Base-by-base conservation (phyloP, 1,140 invertebrate genomes). In the Atta texana region DNA sequence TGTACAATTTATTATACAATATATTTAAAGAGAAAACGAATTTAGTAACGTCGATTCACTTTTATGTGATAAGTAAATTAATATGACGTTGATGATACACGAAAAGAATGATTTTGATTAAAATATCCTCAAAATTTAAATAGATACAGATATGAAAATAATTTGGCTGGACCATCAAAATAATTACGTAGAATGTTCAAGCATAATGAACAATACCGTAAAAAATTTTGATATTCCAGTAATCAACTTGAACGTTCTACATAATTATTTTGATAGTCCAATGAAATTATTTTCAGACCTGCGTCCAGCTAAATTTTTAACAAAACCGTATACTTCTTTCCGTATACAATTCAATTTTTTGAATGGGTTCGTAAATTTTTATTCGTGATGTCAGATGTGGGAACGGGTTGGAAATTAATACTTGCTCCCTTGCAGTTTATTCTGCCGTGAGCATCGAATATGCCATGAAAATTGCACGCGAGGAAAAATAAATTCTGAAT, bases 291-390 rank as follows among this genome's bases (percentile, higher is more conserved):
- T 44, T 44, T 44, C 39, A 44, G 2, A 44, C 8, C 39, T 44
- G 39, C 8, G 39, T 10, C 10, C 7, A 44, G 39, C 39, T 44
- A 44, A 44, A 44, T 44, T 44, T 44, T 44, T 44, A 44, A 10
- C 39, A 44, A 44, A 44, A 44, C 8, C 39, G 39, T n/a, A n/a
- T n/a, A n/a, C n/a, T 44, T 12, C 8, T 44, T 44, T 44, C 39
- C 39, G 39, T 44, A 44, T 44, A 34, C 21, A 49, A 24, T 77
- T 77, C 12, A 14, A 78, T 78, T 51, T 51, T 78, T 49, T n/a
- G 7, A 39, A 39, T 31, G 31, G 18, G 12, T 53, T 44, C 61
- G 87, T 66, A 86, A 86, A 89, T 77, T 86, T 89, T 89, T 80
- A 88, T 89, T 68, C 55, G 31, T 6, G n/a, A 66, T 7, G 49